These are phyloP conservation scores for Neodiprion virginianus DNA, from an alignment of 1,140 invertebrate species.

Conservation along the genomic window DNA sequence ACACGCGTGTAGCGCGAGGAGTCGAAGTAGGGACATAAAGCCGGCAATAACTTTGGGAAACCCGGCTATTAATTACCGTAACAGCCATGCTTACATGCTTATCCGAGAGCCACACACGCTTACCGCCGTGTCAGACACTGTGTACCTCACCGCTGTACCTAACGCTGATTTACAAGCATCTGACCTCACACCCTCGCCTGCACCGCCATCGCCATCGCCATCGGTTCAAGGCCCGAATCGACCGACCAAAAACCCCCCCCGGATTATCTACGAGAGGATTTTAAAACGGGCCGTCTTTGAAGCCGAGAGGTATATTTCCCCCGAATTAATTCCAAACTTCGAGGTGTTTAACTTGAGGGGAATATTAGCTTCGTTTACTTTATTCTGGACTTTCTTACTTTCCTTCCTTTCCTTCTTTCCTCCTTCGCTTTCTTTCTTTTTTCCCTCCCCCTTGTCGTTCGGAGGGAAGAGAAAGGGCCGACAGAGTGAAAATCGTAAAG, in stretches of 20 bases:
- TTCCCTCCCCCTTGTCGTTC: not conserved
- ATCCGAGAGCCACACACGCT: conserved; percentile 21
- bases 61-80: conserved; percentile 39
- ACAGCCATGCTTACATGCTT: conserved; percentile 35
- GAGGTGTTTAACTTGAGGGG: not conserved
- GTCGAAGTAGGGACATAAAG: conserved; percentile 26
- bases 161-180: not conserved
- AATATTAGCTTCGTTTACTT: not conserved
- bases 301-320: not conserved
- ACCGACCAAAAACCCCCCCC: not conserved
- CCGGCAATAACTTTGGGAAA: conserved; percentile 34
- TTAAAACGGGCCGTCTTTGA: not conserved
- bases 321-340: not conserved
- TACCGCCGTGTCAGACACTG: not conserved
- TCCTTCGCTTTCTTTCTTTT: no score
- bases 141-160: not conserved
- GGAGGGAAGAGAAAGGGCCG: not conserved
- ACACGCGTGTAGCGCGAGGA: not conserved
- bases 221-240: not conserved
- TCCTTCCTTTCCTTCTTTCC: no score
- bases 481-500: not conserved
- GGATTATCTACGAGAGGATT: not conserved
- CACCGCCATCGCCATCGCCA: not conserved
- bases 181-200: not conserved
- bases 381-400: no score